A percentile compares a stretch with the other conserved stretches of the same genome.
These are phyloP conservation scores for Steromphala cineraria DNA, from an alignment of 2,888 invertebrate genomes.

Conservation along the genomic window DNA sequence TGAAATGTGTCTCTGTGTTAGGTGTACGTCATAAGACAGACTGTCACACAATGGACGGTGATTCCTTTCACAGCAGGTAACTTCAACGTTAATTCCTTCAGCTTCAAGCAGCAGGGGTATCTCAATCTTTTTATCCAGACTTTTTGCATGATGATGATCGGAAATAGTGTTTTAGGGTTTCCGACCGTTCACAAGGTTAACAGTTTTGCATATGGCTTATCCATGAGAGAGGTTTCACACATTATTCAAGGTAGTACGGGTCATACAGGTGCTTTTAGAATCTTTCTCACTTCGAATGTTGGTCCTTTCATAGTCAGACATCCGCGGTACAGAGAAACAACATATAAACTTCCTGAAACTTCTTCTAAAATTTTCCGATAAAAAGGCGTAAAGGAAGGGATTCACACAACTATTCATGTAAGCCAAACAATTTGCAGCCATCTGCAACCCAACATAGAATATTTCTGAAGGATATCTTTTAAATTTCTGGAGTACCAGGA, in stretches of 20 bases:
- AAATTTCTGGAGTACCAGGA: conserved; percentile 82
- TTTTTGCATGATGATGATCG: neutral
- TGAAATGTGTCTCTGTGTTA: neutral
- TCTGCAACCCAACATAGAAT: conserved; percentile 77
- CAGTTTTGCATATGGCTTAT: neutral
- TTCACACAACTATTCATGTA: conserved; percentile 97
- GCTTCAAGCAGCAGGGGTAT: too few species aligned
- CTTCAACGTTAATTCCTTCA: neutral
- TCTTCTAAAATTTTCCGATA: conserved; percentile 94
- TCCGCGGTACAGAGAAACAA: conserved; percentile 51
- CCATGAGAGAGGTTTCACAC: neutral
- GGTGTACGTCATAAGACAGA: neutral
- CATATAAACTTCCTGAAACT: conserved; percentile 81
- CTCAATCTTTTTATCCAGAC: neutral
- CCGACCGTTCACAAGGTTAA: neutral
- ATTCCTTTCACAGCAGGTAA: neutral
- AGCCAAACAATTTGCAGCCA: conserved; percentile 78
- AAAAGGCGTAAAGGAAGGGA: conserved; percentile 94
- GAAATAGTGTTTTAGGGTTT: neutral
- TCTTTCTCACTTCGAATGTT: conserved; percentile 51
- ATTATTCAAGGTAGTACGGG: conserved; percentile 9
- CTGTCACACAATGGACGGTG: neutral
- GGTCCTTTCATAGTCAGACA: conserved; percentile 65
- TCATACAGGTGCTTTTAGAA: conserved; percentile 26
- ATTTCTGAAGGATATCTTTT: conserved; percentile 80